phyloP scores from a whole-genome alignment of 2,888 invertebrate genomes.

The Lissonota sp. region DNA sequence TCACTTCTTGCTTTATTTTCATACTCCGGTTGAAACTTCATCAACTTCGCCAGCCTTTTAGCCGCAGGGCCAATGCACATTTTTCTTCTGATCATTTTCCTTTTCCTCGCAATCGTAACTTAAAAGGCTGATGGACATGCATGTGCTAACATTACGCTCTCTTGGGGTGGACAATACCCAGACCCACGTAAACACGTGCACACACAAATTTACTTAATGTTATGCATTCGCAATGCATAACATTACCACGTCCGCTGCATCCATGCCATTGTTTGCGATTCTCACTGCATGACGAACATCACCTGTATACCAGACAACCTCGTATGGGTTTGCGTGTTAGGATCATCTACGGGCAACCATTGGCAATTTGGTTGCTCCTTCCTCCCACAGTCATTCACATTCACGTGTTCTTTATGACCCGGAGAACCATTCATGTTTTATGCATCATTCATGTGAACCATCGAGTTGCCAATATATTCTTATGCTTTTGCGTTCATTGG shows the following conservation, averaged over 20 bases:
- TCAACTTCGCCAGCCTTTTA: constrained; percentile 15
- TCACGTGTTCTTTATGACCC: neutral
- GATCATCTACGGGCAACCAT: constrained; percentile 38
- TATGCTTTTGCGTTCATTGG: neutral
- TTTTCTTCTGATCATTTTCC: neutral
- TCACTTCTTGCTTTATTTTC: constrained; percentile 16
- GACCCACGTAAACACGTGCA: neutral
- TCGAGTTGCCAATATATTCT: constrained; percentile 19
- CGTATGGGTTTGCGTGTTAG: constrained; percentile 21
- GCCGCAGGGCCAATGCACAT: neutral
- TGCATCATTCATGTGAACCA: constrained; percentile 31
- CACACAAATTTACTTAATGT: neutral
- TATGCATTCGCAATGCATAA: constrained; percentile 77
- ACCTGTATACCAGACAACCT: constrained; percentile 53
- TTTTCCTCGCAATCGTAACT: too few relatives aligned
- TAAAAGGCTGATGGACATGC: neutral
- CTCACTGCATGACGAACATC: constrained; percentile 77
- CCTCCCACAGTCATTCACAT: neutral
- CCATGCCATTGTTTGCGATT: constrained; percentile 79
- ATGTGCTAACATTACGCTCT: constrained; percentile 15
- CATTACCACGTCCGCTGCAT: constrained; percentile 79
- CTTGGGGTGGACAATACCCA: constrained; percentile 4
- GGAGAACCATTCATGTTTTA: constrained; percentile 5
- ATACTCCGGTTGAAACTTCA: constrained; percentile 36
- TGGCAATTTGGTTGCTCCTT: constrained; percentile 32